A percentile compares a stretch with the other conserved stretches of the same genome.
Conservation (phyloP, 2,888 invertebrate species). For the Merodon equestris region DNA sequence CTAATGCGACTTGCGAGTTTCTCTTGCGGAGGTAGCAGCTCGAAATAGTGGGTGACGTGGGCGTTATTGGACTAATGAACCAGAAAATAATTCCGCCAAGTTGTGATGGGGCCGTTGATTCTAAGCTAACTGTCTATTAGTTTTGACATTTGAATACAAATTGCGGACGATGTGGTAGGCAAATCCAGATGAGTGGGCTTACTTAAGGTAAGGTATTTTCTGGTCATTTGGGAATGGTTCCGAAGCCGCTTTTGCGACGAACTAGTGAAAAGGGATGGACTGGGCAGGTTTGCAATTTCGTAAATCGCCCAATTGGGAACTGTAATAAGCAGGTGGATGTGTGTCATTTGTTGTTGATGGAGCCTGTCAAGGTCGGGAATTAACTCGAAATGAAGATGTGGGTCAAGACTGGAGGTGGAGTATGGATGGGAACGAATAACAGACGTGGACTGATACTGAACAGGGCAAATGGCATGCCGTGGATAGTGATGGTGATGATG, state of each 20-base stretch:
- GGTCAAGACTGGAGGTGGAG: no score
- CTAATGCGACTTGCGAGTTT: slow-evolving; percentile 43
- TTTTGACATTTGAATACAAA: slow-evolving; percentile 45
- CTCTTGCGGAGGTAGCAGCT: slow-evolving; percentile 9
- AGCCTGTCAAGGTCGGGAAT: no score
- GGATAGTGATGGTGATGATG: no score
- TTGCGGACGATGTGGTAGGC: slow-evolving; percentile 33
- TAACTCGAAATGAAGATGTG: no score
- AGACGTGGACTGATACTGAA: no score
- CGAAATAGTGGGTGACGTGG: slow-evolving; percentile 12
- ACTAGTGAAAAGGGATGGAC: slow-evolving; percentile 3
- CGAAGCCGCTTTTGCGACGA: slow-evolving; percentile 10
- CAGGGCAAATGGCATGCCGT: no score
- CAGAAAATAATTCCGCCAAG: slow-evolving; percentile 43
- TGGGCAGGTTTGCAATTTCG: slow-evolving; percentile 6
- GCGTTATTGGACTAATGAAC: slow-evolving; percentile 48
- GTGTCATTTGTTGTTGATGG: no score
- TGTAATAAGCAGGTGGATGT: no score
- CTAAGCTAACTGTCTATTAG: slow-evolving; percentile 31
- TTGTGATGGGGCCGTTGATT: slow-evolving; percentile 24
- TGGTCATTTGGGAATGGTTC: slow-evolving; percentile 4
- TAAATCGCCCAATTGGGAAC: slow-evolving; percentile 42
- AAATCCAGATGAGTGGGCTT: slow-evolving; percentile 32
- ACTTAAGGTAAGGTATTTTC: slow-evolving; percentile 3
- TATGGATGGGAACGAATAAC: no score